Evolutionary conservation across 2,888 invertebrate species (phyloP).

Genomic region (Polydrusus cervinus): DNA sequence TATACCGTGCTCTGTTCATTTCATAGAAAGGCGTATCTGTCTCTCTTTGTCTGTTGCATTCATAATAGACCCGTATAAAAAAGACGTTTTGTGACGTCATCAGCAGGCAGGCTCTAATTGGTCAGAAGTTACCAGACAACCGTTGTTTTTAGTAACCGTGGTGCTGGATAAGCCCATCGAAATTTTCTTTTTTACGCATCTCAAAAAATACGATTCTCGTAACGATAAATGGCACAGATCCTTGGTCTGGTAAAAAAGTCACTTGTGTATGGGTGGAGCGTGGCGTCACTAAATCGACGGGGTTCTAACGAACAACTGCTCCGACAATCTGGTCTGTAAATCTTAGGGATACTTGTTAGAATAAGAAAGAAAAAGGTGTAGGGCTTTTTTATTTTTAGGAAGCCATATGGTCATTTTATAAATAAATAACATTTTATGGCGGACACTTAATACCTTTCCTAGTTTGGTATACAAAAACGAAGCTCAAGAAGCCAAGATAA

Average conservation of each 20-base stretch:
- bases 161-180: too few species aligned
- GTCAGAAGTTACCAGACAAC: too few species aligned
- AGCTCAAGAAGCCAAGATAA: not conserved
- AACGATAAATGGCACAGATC: conserved; percentile 2
- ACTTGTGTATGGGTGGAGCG: conserved; percentile 47
- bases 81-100: too few species aligned
- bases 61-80: too few species aligned
- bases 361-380: conserved; percentile 42
- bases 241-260: conserved; percentile 8
- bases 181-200: too few species aligned
- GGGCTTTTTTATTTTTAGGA: conserved; percentile 27
- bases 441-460: conserved; percentile 6
- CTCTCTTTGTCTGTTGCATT: too few species aligned
- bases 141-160: too few species aligned
- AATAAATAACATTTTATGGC: conserved; percentile 7
- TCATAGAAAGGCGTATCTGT: too few species aligned
- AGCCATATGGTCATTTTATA: conserved; percentile 47
- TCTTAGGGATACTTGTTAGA: conserved; percentile 38
- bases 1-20: too few species aligned
- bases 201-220: not conserved
- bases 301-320: conserved; percentile 52
- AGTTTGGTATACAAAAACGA: not conserved
- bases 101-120: too few species aligned
- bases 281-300: conserved; percentile 54
- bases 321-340: conserved; percentile 50